These are phyloP conservation scores for Graptemys geographica DNA, from an alignment of 2,797 vertebrate genomes.

Conservation along the genomic window DNA sequence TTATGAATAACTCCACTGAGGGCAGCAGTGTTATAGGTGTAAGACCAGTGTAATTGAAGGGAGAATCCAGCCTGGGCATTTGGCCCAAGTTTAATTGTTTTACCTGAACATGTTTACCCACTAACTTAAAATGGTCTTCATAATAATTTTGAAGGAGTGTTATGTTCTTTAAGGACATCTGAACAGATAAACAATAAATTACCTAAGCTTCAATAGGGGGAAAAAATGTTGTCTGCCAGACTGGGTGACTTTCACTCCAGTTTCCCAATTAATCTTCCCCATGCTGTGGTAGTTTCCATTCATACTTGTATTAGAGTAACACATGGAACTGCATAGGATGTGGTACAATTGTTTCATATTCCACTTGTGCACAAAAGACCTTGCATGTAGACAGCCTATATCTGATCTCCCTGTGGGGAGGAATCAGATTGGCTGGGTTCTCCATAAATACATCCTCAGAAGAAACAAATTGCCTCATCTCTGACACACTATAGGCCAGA, in stretches of 20 bases:
- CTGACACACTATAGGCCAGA: neutral
- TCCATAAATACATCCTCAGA: neutral
- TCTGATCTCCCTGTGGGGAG: neutral
- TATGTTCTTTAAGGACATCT: neutral
- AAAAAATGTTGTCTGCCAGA: neutral
- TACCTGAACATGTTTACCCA: neutral
- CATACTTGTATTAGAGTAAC: neutral
- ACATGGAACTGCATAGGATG: neutral
- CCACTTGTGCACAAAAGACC: neutral
- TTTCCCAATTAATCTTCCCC: neutral
- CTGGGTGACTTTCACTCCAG: neutral
- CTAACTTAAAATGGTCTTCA: neutral
- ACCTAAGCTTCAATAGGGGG: neutral
- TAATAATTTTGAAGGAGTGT: neutral
- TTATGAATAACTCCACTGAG: neutral
- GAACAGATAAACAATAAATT: neutral
- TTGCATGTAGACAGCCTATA: neutral
- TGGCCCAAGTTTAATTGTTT: neutral
- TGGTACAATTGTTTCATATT: neutral
- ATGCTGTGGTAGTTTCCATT: neutral
- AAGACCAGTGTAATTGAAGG: neutral
- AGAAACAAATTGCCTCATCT: neutral
- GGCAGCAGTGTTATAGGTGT: neutral
- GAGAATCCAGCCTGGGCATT: neutral
- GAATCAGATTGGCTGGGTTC: neutral